These are phyloP conservation scores for Pelvicachromis taeniatus DNA, from an alignment of 2,113 vertebrate species.

Conservation along the genomic window DNA sequence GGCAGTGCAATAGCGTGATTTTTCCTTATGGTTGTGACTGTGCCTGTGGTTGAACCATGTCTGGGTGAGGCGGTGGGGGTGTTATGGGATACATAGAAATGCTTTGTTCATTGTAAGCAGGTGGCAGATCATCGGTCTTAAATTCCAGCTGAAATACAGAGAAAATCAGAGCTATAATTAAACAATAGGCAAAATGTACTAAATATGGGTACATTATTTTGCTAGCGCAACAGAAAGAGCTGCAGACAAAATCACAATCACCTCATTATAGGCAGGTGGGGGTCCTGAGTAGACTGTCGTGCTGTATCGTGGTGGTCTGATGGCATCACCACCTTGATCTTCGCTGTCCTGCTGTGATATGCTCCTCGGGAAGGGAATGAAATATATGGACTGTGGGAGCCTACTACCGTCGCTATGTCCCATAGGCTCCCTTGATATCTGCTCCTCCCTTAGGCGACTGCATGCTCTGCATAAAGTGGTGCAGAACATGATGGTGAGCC, in stretches of 20 bases:
- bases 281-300: not conserved
- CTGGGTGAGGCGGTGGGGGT: not conserved
- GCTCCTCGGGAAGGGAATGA: conserved; percentile 56
- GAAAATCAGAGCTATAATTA: not conserved
- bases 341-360: conserved; percentile 20
- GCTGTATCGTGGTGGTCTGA: conserved; percentile 26
- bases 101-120: conserved; percentile 45
- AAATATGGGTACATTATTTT: not conserved
- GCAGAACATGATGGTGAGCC: conserved; percentile 58
- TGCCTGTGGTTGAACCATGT: not conserved
- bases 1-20: not conserved
- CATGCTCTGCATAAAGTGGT: conserved; percentile 48
- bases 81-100: not conserved
- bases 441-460: conserved; percentile 15
- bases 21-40: not conserved
- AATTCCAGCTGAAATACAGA: conserved; percentile 44
- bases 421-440: conserved; percentile 1
- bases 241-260: not conserved
- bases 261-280: conserved; percentile 62
- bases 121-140: conserved; percentile 56
- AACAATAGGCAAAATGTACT: not conserved
- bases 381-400: conserved; percentile 17
- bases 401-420: not conserved
- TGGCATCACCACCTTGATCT: not conserved
- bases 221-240: not conserved